Evolutionary conservation across 2,888 invertebrate genomes (phyloP), one percentile per base, ranked within the genome.

Genomic region (Tipula confusa): DNA sequence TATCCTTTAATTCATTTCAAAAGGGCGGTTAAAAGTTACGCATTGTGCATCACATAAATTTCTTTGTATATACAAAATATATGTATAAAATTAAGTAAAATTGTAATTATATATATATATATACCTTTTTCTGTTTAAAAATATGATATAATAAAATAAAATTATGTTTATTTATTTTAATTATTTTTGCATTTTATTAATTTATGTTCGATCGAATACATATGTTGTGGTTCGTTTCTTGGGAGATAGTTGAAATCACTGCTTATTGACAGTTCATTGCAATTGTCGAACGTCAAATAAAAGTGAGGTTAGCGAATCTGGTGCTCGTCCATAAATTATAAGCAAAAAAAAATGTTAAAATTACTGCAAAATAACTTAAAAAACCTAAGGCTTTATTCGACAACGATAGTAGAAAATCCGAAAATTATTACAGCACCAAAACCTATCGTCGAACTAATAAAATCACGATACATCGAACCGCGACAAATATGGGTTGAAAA

Each of bases 401-500:
- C 29, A 2, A 29, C 29, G n/a, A 29, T 29, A n/a, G n/a, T 80
- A 15, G 29, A 80, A 80, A 29, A 2, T 3, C 29, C 80, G 6
- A 80, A 0, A 1, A 11, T 1, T n/a, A n/a, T n/a, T 2, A 5
- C 3, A 29, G 15, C 6, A 29, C 36, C 13, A 82, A 82, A 36
- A 36, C 1, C 82, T 3, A 13, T 82, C 9, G 6, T 11, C 2
- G 36, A 33, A 36, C 2, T 36, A 11, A 82, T 48, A 29, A 90
- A 91, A 15, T 91, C 92, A 0, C 89, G 90, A 85, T 93, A 92
- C 85, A 89, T 91, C 29, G 92, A 92, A 87, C 92, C 93, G 0
- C 91, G 96, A 9, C 94, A 97, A 90, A 95, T 94, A 82, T 98
- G 97, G 97, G 91, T 97, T 79, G 96, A 96, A 88, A 96, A 95